Percentiles rank a stretch among this genome's conserved stretches.
phyloP scores from a whole-genome alignment of 1,140 invertebrate species.

The Danaus melanippus region DNA sequence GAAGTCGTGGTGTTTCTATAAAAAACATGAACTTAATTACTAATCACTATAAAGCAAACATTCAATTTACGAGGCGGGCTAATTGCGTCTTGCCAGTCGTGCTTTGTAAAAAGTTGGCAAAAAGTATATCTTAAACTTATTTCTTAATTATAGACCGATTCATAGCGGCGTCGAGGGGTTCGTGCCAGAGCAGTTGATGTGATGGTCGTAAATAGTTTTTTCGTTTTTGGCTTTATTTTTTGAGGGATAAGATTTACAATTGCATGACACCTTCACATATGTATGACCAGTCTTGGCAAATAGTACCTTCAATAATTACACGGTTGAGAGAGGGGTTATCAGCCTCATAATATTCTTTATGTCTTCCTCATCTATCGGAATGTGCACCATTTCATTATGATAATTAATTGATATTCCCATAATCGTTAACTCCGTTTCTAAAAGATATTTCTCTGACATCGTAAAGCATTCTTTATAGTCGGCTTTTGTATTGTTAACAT shows the following conservation, averaged over 20 bases:
- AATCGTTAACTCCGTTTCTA: no score
- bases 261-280: slow-evolving; percentile 18
- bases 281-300: slow-evolving; percentile 39
- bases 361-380: slow-evolving; percentile 45
- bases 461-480: no score
- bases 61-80: slow-evolving; percentile 70
- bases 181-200: slow-evolving; percentile 45
- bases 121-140: slow-evolving; percentile 69
- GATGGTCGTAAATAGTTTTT: slow-evolving; percentile 12
- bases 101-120: slow-evolving; percentile 66
- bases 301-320: slow-evolving; percentile 66
- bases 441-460: no score
- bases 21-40: slow-evolving; percentile 66
- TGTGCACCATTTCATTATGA: slow-evolving; percentile 49
- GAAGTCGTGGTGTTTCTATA: slow-evolving; percentile 39
- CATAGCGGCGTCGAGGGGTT: slow-evolving; percentile 53
- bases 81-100: slow-evolving; percentile 60
- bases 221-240: slow-evolving; percentile 22
- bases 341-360: slow-evolving; percentile 57
- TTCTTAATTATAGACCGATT: slow-evolving; percentile 72
- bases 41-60: slow-evolving; percentile 71
- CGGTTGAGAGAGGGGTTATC: slow-evolving; percentile 62
- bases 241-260: slow-evolving; percentile 23
- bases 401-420: slow-evolving; percentile 14
- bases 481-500: no score